These are phyloP conservation scores for Tinea semifulvella DNA, from an alignment of 2,888 invertebrate species.

Conservation along the genomic window DNA sequence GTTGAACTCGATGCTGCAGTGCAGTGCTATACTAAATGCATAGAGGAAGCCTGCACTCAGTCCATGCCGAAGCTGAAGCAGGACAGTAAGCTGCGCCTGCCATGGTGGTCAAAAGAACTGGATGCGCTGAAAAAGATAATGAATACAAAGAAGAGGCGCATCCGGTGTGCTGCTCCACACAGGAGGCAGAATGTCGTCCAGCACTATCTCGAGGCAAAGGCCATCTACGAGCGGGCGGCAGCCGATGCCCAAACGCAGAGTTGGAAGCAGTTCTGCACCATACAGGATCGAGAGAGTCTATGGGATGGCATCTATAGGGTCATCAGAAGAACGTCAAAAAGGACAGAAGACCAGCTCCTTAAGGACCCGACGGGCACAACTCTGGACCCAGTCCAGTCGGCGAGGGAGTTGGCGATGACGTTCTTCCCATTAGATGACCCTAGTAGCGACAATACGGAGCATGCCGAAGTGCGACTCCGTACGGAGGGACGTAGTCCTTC, in stretches of 20 bases:
- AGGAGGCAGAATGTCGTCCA: background rate
- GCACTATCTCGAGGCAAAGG: slow-evolving; percentile 10
- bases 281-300: slow-evolving; percentile 16
- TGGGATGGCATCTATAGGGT: slow-evolving; percentile 19
- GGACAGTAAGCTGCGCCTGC: background rate
- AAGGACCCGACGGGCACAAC: background rate
- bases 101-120: slow-evolving; percentile 15
- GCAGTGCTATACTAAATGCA: background rate
- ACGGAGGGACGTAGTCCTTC: background rate
- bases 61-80: background rate
- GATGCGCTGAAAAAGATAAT: background rate
- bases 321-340: slow-evolving; percentile 12
- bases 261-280: slow-evolving; percentile 18
- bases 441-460: background rate
- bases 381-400: background rate
- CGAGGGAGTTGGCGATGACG: background rate
- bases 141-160: slow-evolving; percentile 9
- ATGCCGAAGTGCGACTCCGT: background rate
- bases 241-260: slow-evolving; percentile 14
- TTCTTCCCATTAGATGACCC: slow-evolving; percentile 2
- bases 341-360: background rate
- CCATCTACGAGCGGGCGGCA: background rate
- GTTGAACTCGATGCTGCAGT: background rate
- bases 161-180: slow-evolving; percentile 7
- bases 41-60: background rate